phyloP scores from a whole-genome alignment of 2,113 vertebrate genomes.

The Macaca mulatta region DNA sequence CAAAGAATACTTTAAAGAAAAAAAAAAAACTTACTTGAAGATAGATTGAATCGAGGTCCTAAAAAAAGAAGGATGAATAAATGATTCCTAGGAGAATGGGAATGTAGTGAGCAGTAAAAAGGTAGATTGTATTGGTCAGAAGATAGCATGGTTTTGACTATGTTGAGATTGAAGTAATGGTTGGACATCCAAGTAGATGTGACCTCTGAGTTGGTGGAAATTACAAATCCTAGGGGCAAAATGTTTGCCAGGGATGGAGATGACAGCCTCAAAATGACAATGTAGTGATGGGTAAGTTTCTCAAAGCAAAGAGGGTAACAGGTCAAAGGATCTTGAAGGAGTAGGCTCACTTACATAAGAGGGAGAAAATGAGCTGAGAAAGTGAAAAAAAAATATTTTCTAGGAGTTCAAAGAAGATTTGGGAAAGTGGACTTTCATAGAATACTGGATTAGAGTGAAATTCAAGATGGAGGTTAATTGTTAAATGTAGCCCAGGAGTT shows the following conservation, averaged over 20 bases:
- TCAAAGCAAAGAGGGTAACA: background rate
- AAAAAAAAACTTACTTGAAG: background rate
- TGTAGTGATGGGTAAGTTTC: background rate
- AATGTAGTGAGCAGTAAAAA: background rate
- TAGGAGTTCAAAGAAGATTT: background rate
- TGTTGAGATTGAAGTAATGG: background rate
- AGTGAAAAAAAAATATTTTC: background rate
- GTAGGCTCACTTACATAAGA: background rate
- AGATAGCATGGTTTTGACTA: background rate
- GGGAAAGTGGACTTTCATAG: background rate
- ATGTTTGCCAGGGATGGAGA: no score
- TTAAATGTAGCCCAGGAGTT: background rate
- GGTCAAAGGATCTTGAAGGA: background rate
- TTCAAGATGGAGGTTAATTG: slow-evolving; percentile 17
- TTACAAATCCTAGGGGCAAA: background rate
- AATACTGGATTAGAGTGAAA: background rate
- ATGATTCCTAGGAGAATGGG: background rate
- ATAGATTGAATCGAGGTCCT: background rate
- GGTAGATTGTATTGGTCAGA: background rate
- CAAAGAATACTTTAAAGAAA: background rate
- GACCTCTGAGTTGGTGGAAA: background rate
- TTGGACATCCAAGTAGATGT: background rate
- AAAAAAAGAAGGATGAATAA: background rate
- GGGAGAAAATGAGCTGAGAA: background rate
- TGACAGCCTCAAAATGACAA: background rate